These are phyloP conservation scores for Potamarius usumacintae DNA, from an alignment of 2,113 vertebrate genomes.

Conservation along the genomic window DNA sequence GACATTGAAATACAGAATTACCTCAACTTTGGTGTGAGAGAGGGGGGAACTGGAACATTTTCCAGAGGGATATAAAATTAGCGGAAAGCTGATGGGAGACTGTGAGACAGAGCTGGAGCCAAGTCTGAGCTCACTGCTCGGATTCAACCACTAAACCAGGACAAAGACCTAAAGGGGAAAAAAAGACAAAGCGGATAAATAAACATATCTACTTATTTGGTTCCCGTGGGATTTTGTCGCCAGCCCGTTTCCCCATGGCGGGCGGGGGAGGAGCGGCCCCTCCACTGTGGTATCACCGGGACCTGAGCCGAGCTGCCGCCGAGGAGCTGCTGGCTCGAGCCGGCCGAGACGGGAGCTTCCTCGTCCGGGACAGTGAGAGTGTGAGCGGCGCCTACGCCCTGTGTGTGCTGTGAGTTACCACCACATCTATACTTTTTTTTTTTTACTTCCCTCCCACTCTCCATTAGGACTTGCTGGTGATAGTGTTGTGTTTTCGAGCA, in stretches of 20 bases:
- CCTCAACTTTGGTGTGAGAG: too few species aligned
- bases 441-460: neutral
- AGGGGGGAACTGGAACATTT: neutral
- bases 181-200: neutral
- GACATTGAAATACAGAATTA: neutral
- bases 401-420: slow-evolving; percentile 79
- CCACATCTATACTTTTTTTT: neutral
- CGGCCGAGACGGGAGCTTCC: slow-evolving; percentile 90
- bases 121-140: slow-evolving; percentile 16
- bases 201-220: neutral
- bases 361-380: slow-evolving; percentile 94
- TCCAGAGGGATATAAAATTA: neutral
- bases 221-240: slow-evolving; percentile 32
- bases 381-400: slow-evolving; percentile 88
- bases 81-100: slow-evolving; percentile 45
- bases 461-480: neutral
- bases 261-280: slow-evolving; percentile 73
- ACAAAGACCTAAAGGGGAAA: neutral
- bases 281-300: slow-evolving; percentile 89
- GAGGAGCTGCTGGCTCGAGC: slow-evolving; percentile 89
- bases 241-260: slow-evolving; percentile 72
- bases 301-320: slow-evolving; percentile 89
- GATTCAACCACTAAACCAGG: neutral
- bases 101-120: slow-evolving; percentile 65
- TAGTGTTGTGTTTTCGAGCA: neutral